phyloP scores from a whole-genome alignment of 35 echinoderm and acorn worm genomes.

The Diadema setosum region DNA sequence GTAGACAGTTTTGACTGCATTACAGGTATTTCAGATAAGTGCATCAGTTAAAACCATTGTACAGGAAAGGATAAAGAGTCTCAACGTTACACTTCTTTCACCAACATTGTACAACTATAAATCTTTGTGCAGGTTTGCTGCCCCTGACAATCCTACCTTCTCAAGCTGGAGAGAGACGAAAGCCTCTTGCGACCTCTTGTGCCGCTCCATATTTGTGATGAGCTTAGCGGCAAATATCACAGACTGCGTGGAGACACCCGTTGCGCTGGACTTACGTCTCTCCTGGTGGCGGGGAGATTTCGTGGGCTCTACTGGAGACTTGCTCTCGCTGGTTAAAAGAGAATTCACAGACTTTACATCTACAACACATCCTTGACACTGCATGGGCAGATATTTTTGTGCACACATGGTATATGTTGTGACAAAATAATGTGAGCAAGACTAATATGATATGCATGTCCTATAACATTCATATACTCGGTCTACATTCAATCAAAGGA shows the following conservation, averaged over 20 bases:
- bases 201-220: constrained; percentile 31
- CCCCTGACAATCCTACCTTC: constrained; percentile 91
- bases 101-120: neutral
- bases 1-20: too few species aligned
- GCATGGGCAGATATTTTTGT: too few species aligned
- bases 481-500: too few species aligned
- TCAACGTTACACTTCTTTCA: neutral
- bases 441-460: too few species aligned
- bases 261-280: neutral
- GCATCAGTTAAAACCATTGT: neutral
- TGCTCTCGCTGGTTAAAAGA: neutral
- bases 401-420: too few species aligned
- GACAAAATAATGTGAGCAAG: too few species aligned
- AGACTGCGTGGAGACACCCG: neutral
- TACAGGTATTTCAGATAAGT: neutral
- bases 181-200: constrained; percentile 73
- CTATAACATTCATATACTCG: too few species aligned
- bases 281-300: neutral
- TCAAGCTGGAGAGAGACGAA: constrained; percentile 95
- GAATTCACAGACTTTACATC: too few species aligned
- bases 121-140: neutral
- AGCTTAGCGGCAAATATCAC: constrained; percentile 77
- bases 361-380: too few species aligned
- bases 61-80: neutral
- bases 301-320: neutral